Base-by-base conservation (phyloP, 2,797 vertebrate species). In the Arnoldichthys spilopterus region DNA sequence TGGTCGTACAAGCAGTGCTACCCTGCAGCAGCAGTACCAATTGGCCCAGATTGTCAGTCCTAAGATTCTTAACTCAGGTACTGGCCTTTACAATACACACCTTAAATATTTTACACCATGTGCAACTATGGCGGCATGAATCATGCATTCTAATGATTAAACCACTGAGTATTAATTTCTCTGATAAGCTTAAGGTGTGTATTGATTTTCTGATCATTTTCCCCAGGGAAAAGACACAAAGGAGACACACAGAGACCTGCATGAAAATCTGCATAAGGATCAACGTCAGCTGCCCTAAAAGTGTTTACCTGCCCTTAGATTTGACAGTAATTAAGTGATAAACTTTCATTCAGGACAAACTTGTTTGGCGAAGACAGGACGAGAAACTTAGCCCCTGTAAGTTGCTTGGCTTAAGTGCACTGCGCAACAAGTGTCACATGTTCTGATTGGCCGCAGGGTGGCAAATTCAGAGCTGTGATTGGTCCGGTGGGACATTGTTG, bases 21-120 rank as follows among this genome's bases (percentile, higher is more conserved):
- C 28, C 43, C 54, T 61, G 24, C 45, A 63, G 37, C 53, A 71
- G 37, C 28, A 76, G 49, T 56, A 85, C 72, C 84, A 76, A 58
- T 72, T 80, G 56, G 85, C 72, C 84, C 74, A 72, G 45, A 70
- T 8, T 47, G 12, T 40, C 16, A 62, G 15, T 20, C 45, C 56
- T 15, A n/a, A 11, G 26, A 53, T 30, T 68, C 54, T 72, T 32
- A 18, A 45, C 51, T 61, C 49, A 26, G 18, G n/a, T 54, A 13
- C 70, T 61, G 3, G 67, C 32, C 16, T 84, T 85, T 87, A 83
- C 74, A 87, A 83, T 86, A 87, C 85, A 77, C 84, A 75, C 83
- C 84, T 85, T 86, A 88, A 61, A 81, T 86, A 88, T 89, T 87
- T 51, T 83, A 85, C 82, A 69, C 74, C 77, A 87, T 87, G 75